These are phyloP conservation scores for Sinodicranocentrus sp. DNA, from an alignment of 2,888 invertebrate species.

Conservation along the genomic window DNA sequence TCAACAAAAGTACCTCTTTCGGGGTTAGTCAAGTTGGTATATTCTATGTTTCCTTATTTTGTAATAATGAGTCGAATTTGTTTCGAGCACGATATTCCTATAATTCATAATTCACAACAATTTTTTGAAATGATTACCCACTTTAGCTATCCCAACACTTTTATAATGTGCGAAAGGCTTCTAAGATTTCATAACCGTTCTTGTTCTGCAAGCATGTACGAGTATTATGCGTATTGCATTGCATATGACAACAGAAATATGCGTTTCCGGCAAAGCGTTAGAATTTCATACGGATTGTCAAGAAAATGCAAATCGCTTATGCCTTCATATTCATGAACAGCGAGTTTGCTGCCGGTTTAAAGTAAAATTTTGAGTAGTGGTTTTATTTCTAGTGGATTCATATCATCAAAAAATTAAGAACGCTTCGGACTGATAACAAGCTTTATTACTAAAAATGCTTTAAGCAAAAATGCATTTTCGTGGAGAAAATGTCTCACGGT, in stretches of 20 bases:
- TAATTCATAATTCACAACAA: slow-evolving; percentile 20
- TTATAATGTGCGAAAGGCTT: slow-evolving; percentile 10
- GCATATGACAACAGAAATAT: not conserved
- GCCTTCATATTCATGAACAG: no score
- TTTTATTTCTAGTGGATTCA: no score
- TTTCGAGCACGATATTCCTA: slow-evolving; percentile 21
- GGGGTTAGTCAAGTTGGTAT: not conserved
- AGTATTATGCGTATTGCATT: not conserved
- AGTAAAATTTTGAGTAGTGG: no score
- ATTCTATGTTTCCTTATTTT: slow-evolving; percentile 20
- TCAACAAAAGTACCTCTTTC: not conserved
- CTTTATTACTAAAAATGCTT: no score
- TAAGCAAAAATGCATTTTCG: not conserved
- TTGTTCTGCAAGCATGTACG: not conserved
- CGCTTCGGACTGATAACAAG: not conserved
- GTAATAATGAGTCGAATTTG: slow-evolving; percentile 17
- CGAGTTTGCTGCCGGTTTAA: no score
- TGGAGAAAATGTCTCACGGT: slow-evolving; percentile 6
- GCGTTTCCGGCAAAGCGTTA: slow-evolving; percentile 6
- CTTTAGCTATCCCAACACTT: not conserved
- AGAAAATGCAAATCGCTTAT: no score
- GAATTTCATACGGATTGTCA: no score
- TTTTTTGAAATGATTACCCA: slow-evolving; percentile 26
- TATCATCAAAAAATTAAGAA: slow-evolving; percentile 13
- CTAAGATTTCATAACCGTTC: not conserved